phyloP scores from a whole-genome alignment of 2,797 vertebrate genomes.

The Setipinna tenuifilis region DNA sequence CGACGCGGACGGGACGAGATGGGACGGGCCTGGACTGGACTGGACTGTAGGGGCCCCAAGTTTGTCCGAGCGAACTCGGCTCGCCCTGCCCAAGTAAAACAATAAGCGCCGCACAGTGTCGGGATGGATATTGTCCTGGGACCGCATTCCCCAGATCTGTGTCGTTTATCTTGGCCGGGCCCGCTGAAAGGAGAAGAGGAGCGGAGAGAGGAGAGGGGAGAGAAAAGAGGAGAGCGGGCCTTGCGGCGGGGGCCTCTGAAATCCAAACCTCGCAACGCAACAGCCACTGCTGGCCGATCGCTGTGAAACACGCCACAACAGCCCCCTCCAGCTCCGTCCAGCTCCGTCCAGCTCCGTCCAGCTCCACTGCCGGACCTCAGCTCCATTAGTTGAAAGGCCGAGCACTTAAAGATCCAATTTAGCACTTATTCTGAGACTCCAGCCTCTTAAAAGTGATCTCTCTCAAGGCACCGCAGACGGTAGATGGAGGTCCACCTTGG shows the following conservation, averaged over 20 bases:
- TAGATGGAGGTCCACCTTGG: background rate
- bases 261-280: background rate
- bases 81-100: constrained; percentile 35
- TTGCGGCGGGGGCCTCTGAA: background rate
- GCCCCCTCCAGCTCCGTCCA: too few species aligned
- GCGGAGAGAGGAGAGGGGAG: background rate
- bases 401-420: background rate
- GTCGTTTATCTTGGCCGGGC: constrained; percentile 35
- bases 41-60: too few species aligned
- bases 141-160: constrained; percentile 29
- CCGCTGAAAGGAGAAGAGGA: constrained; percentile 18
- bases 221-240: background rate
- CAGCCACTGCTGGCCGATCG: background rate
- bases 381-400: background rate
- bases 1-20: too few species aligned
- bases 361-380: background rate
- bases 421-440: background rate
- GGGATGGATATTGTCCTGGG: constrained; percentile 34
- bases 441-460: background rate
- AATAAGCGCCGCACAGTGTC: constrained; percentile 23
- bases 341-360: too few species aligned
- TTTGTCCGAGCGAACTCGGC: constrained; percentile 3
- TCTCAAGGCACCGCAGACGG: background rate
- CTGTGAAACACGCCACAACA: background rate
- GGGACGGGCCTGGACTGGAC: too few species aligned